phyloP scores from a whole-genome alignment of 2,113 vertebrate genomes.

The Vulpes lagopus region DNA sequence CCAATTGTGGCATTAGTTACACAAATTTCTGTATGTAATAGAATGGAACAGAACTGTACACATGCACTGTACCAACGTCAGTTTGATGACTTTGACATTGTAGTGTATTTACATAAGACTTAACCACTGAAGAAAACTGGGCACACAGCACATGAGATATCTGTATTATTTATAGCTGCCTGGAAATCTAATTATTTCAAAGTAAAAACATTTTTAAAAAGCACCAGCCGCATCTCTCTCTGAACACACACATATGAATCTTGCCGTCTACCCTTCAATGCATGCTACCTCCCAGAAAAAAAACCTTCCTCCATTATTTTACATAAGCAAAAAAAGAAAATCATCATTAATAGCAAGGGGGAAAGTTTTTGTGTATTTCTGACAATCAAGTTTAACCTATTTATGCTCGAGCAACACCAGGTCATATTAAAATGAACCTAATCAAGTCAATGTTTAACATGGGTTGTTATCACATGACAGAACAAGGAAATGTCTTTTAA shows the following conservation, averaged over 20 bases:
- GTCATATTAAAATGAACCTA: conserved; percentile 43
- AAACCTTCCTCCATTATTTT: conserved; percentile 9
- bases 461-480: not conserved
- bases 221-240: not conserved
- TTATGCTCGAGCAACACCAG: not conserved
- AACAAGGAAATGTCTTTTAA: conserved; percentile 22
- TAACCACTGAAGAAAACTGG: not conserved
- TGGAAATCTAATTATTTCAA: conserved; percentile 37
- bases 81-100: not conserved
- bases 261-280: not conserved
- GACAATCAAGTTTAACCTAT: not conserved
- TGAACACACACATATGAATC: not conserved
- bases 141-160: not conserved
- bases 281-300: conserved; percentile 1
- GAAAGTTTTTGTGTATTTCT: not conserved
- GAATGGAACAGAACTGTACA: not conserved
- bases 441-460: not conserved
- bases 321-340: conserved; percentile 25
- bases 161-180: conserved; percentile 2
- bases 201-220: not conserved
- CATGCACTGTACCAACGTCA: not conserved
- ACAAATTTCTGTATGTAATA: not conserved
- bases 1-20: not conserved
- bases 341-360: conserved; percentile 18
- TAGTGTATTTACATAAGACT: not conserved